These are phyloP conservation scores for Zhuqinia jingwanae DNA, from an alignment of 2,888 invertebrate genomes.

Conservation along the genomic window DNA sequence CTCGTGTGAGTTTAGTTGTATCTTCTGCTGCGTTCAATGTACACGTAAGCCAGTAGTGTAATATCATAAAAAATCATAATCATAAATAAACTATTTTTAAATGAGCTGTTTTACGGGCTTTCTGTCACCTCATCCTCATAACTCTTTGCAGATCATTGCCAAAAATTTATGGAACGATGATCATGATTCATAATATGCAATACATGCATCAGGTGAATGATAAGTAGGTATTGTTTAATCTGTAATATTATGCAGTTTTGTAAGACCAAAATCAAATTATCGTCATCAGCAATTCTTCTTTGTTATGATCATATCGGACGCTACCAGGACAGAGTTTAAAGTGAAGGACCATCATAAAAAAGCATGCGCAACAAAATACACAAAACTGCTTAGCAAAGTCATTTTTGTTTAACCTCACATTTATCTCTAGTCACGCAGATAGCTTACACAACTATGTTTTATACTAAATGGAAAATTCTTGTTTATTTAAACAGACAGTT, in stretches of 20 bases:
- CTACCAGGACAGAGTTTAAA: neutral
- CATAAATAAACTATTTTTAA: slow-evolving; percentile 14
- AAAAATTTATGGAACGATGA: neutral
- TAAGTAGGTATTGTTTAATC: neutral
- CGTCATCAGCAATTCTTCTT: neutral
- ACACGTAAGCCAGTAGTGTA: neutral
- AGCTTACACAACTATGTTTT: too few species aligned
- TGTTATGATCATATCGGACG: neutral
- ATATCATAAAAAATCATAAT: too few species aligned
- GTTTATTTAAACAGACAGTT: too few species aligned
- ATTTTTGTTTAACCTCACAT: too few species aligned
- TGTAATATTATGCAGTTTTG: neutral
- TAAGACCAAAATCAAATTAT: neutral
- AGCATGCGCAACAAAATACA: too few species aligned
- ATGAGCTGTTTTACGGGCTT: neutral
- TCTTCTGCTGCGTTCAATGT: too few species aligned
- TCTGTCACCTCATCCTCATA: neutral
- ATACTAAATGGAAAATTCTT: too few species aligned
- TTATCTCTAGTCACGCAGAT: too few species aligned
- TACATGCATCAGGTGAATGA: neutral
- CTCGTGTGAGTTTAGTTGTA: too few species aligned
- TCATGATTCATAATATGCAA: too few species aligned
- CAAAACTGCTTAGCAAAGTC: too few species aligned
- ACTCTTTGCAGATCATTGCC: neutral
- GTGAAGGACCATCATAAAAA: neutral